These are phyloP conservation scores for Aelia acuminata DNA, from an alignment of 2,888 invertebrate genomes.

Conservation along the genomic window DNA sequence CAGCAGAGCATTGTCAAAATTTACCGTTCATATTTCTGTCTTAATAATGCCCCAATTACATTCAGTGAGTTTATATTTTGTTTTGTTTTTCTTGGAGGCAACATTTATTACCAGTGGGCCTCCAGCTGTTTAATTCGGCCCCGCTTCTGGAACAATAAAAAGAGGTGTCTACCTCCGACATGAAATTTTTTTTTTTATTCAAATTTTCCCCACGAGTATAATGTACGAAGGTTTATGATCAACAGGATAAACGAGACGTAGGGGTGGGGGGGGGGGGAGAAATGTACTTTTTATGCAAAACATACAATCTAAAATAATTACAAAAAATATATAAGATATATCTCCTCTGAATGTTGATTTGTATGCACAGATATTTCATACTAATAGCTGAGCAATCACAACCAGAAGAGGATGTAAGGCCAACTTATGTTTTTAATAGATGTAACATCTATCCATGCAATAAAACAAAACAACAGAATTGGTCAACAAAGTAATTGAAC, in stretches of 20 bases:
- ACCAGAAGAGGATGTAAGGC: not conserved
- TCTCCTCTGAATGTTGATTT: not conserved
- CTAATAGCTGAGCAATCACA: not conserved
- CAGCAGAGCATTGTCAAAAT: not conserved
- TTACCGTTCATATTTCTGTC: not conserved
- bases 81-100: not conserved
- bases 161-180: not conserved
- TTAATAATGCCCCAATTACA: not conserved
- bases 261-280: not conserved
- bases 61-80: not conserved
- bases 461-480: no score
- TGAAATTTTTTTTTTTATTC: conserved; percentile 19
- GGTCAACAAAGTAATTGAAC: no score
- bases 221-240: not conserved
- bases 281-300: conserved; percentile 15
- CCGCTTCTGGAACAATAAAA: not conserved
- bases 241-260: not conserved
- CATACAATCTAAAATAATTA: not conserved
- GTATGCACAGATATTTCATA: not conserved
- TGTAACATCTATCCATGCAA: no score
- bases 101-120: not conserved
- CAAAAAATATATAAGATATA: conserved; percentile 4
- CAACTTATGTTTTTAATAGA: no score
- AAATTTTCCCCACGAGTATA: not conserved
- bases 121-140: conserved; percentile 19